Base-by-base conservation (phyloP, 2,888 invertebrate genomes). In the Micoletzkya japonica region DNA sequence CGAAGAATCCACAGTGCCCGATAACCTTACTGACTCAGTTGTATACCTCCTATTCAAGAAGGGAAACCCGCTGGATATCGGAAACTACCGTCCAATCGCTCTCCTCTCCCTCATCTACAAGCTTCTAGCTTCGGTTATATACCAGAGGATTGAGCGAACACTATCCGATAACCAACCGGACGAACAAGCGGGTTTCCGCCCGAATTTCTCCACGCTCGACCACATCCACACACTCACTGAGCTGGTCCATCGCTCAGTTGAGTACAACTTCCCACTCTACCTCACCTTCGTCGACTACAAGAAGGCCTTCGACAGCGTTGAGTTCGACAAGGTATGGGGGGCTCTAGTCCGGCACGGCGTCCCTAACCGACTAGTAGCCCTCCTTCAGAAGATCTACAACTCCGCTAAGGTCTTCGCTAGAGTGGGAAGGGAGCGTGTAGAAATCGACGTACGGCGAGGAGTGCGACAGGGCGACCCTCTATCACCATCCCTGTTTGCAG, bases 81-180 rank as follows among this genome's bases (percentile, higher is more conserved):
- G 44, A n/a, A 74, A 74, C 64, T 72, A 70, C 59, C 34, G 74
- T 1, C 74, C 74, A 6, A 72, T 74, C 36, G 61, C 70, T 20
- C 37, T 74, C 10, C 58, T 72, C 17, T 34, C 64, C 10, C 24
- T 54, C 4, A 54, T 74, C 1, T 72, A 72, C 58, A 69, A 72
- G 36, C 7, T 68, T 0, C 26, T 54, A 2, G 60, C 70, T 4
- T 59, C 59, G 1, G 4, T 57, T 1, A 44, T 69, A 1, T 32
- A 50, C 10, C 36, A 30, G 1, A 3, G 63, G 34, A 49, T 63
- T 1, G 63, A 63, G 28, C 44, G 34, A 24, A n/a, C 30, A 2
- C n/a, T 63, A 20, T 20, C 37, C 2, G 44, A 24, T 4, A 44
- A 37, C n/a, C 50, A 49, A n/a, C 17, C 71, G 4, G 1, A 6